These are phyloP conservation scores for Hyperopisus bebe DNA, from an alignment of 2,113 vertebrate genomes.

Conservation along the genomic window DNA sequence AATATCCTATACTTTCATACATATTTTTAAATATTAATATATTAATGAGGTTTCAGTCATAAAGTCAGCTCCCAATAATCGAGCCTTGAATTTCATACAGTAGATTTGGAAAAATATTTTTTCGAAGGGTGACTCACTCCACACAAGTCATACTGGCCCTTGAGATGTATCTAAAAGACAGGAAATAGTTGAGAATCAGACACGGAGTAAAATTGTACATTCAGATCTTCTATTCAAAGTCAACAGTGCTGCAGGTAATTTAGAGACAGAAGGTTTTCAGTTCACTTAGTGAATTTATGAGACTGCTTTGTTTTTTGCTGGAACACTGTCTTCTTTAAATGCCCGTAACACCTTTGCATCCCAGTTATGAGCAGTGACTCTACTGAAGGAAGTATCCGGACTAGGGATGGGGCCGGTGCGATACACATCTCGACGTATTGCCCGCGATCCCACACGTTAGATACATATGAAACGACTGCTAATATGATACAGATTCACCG, in stretches of 20 bases:
- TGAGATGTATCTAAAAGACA: slow-evolving; percentile 44
- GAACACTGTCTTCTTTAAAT: background rate
- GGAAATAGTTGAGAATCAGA: background rate
- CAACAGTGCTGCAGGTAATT: background rate
- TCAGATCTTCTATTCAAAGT: background rate
- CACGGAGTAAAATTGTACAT: background rate
- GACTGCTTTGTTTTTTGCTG: background rate
- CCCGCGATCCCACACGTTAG: background rate
- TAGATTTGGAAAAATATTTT: background rate
- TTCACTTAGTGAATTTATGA: background rate
- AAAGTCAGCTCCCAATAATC: background rate
- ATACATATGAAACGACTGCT: background rate
- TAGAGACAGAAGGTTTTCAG: background rate
- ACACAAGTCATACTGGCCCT: slow-evolving; percentile 57
- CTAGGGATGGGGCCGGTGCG: background rate
- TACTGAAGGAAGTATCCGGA: background rate
- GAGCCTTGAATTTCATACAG: background rate
- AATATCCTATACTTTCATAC: background rate
- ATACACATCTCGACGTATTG: background rate
- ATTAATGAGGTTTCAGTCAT: background rate
- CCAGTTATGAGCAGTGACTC: background rate
- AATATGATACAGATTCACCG: background rate
- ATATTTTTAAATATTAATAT: background rate
- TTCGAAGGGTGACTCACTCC: slow-evolving; percentile 37
- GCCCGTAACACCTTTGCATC: background rate